Evolutionary conservation across 2,888 invertebrate species (phyloP).

Genomic region (Drosophila mimetica): DNA sequence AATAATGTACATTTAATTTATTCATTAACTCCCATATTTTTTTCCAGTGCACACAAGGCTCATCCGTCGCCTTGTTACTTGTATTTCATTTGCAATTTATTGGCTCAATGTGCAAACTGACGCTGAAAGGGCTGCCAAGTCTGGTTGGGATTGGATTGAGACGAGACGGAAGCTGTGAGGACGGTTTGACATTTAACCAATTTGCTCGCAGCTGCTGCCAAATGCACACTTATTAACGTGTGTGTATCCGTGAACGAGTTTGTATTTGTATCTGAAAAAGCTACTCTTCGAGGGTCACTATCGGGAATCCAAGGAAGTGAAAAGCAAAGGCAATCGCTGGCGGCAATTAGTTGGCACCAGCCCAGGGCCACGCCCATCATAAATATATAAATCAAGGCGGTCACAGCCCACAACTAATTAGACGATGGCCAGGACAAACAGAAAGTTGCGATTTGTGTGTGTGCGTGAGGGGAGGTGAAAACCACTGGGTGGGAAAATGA

Average conservation of each 20-base stretch:
- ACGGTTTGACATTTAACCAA: slow-evolving; percentile 56
- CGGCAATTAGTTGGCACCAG: slow-evolving; percentile 43
- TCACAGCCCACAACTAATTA: slow-evolving; percentile 44
- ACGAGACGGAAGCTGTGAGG: slow-evolving; percentile 20
- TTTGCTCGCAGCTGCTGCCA: slow-evolving; percentile 46
- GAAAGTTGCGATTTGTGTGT: slow-evolving; percentile 40
- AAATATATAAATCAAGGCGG: slow-evolving; percentile 46
- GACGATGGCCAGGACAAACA: slow-evolving; percentile 22
- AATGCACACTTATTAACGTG: slow-evolving; percentile 17
- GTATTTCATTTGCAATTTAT: slow-evolving; percentile 63
- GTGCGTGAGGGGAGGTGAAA: slow-evolving; percentile 12
- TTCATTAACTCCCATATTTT: neutral
- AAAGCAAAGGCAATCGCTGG: neutral
- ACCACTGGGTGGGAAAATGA: neutral
- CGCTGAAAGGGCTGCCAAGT: slow-evolving; percentile 40
- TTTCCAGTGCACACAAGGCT: slow-evolving; percentile 9
- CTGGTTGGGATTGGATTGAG: slow-evolving; percentile 11
- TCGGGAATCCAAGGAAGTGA: neutral
- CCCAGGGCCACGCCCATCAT: slow-evolving; percentile 44
- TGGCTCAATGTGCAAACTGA: slow-evolving; percentile 46
- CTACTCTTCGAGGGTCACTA: slow-evolving; percentile 6
- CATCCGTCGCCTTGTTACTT: slow-evolving; percentile 33
- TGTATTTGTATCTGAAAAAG: neutral
- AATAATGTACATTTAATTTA: neutral
- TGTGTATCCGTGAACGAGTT: slow-evolving; percentile 3